Conservation (phyloP, 2,113 vertebrate species). For the Syrmaticus mikado region DNA sequence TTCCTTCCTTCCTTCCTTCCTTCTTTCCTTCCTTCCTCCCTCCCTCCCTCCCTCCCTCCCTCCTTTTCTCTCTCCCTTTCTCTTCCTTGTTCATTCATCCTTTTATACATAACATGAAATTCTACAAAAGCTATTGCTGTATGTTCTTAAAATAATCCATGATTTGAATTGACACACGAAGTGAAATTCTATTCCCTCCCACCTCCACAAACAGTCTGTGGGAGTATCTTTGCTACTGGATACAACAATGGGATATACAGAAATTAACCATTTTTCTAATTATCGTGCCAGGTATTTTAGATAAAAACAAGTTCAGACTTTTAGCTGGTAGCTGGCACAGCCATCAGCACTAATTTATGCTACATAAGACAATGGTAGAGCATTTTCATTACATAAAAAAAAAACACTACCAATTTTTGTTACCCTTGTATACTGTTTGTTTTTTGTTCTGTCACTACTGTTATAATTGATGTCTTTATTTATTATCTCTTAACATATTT, state of each 20-base stretch:
- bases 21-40: too few relatives aligned
- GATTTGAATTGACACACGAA: not conserved
- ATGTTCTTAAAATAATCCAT: not conserved
- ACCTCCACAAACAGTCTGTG: not conserved
- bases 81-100: not conserved
- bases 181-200: not conserved
- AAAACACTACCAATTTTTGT: not conserved
- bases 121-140: not conserved
- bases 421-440: not conserved
- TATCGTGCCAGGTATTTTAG: not conserved
- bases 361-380: not conserved
- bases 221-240: not conserved
- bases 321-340: not conserved
- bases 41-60: too few relatives aligned
- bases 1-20: too few relatives aligned
- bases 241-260: not conserved
- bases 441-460: not conserved
- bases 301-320: not conserved
- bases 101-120: not conserved
- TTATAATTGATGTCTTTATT: not conserved
- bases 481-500: not conserved
- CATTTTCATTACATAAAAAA: not conserved
- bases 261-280: not conserved
- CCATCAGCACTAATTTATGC: not conserved
- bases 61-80: too few relatives aligned